A percentile compares a stretch with the other conserved stretches of the same genome.
phyloP scores from a whole-genome alignment of 2,797 vertebrate species.

The Etheostoma nigrum region DNA sequence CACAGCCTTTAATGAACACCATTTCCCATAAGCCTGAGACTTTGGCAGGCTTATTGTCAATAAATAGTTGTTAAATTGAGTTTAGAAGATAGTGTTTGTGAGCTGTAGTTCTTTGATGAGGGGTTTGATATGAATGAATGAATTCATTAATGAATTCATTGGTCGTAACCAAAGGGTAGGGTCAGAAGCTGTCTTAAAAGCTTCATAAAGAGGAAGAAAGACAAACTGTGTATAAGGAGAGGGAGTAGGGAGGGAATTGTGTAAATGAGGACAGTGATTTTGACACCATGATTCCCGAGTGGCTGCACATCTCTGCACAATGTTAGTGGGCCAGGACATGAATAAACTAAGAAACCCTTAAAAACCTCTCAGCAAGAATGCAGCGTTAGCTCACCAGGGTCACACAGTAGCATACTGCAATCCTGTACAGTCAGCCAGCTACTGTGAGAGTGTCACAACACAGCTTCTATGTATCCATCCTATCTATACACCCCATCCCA shows the following conservation, averaged over 20 bases:
- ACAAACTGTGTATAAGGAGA: background rate
- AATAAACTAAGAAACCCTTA: constrained; percentile 30
- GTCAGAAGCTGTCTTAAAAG: no score
- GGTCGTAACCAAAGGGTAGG: no score
- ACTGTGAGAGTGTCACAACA: background rate
- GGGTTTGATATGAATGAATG: background rate
- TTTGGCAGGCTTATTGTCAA: no score
- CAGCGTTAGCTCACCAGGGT: background rate
- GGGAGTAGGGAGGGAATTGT: constrained; percentile 9
- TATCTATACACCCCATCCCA: background rate
- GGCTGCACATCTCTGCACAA: constrained; percentile 24
- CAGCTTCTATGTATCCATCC: background rate
- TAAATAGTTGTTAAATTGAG: no score
- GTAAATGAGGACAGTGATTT: constrained; percentile 54
- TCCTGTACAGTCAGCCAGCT: background rate
- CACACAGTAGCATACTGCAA: background rate
- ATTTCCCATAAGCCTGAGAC: background rate
- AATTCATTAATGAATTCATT: no score
- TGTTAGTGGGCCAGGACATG: constrained; percentile 24
- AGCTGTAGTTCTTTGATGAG: background rate
- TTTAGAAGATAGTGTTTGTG: background rate
- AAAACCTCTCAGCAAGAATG: constrained; percentile 6
- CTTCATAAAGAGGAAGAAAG: background rate
- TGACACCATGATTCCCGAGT: constrained; percentile 12
- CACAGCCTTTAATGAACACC: background rate